phyloP scores from a whole-genome alignment of 35 echinoderm and acorn worm genomes.

The Patiria miniata region DNA sequence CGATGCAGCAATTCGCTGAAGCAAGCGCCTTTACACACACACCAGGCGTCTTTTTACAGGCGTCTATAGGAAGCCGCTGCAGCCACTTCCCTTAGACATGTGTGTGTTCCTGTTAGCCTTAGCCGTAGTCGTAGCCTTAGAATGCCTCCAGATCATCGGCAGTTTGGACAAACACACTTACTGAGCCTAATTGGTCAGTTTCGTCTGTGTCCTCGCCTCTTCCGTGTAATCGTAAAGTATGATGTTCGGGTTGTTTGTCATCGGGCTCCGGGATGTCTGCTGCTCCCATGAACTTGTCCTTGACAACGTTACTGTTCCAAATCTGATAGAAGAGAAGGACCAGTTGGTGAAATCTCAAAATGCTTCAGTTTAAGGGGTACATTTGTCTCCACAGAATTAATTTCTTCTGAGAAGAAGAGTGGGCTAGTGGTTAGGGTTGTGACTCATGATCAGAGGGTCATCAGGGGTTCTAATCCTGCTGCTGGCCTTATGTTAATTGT shows the following conservation, averaged over 20 bases:
- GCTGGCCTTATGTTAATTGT: too few relatives aligned
- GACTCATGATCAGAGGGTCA: too few relatives aligned
- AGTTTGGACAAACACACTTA: slow-evolving; percentile 80
- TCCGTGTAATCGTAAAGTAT: slow-evolving; percentile 48
- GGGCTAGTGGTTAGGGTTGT: too few relatives aligned
- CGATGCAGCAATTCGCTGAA: too few relatives aligned
- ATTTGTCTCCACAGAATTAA: background rate
- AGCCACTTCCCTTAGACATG: too few relatives aligned
- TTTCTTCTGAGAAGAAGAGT: too few relatives aligned
- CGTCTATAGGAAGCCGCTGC: too few relatives aligned
- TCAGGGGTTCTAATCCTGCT: too few relatives aligned
- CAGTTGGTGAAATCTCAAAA: background rate
- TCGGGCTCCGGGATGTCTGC: slow-evolving; percentile 71
- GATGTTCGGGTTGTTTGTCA: slow-evolving; percentile 58
- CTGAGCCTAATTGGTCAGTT: slow-evolving; percentile 39
- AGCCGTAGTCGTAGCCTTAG: too few relatives aligned
- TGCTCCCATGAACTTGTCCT: slow-evolving; percentile 94
- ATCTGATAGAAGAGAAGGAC: slow-evolving; percentile 31
- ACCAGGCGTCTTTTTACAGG: too few relatives aligned
- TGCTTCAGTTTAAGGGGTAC: background rate
- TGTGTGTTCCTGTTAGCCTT: too few relatives aligned
- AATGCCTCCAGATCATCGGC: slow-evolving; percentile 65
- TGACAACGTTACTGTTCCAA: slow-evolving; percentile 91
- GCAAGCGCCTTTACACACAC: too few relatives aligned
- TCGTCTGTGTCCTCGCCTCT: slow-evolving; percentile 77